These are phyloP conservation scores for Tetranychus truncatus DNA, from an alignment of 2,888 invertebrate species.

Conservation along the genomic window DNA sequence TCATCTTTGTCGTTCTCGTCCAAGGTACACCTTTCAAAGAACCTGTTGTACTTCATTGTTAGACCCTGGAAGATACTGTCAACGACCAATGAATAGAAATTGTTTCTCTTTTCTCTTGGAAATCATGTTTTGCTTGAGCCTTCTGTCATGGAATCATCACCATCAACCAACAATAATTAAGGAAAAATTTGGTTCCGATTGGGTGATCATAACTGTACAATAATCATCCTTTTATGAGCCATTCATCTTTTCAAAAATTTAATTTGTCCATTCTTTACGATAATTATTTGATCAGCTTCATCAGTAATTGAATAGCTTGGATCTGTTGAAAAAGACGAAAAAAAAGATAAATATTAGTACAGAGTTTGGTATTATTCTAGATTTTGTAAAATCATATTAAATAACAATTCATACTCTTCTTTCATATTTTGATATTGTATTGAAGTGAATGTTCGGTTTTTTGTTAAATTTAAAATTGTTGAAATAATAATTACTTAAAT, in stretches of 20 bases:
- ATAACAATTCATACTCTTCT: too few species aligned
- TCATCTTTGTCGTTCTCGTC: not conserved
- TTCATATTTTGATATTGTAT: too few species aligned
- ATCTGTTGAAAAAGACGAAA: too few species aligned
- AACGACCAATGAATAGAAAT: slow-evolving; percentile 1
- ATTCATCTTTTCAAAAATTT: not conserved
- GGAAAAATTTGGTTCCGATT: not conserved
- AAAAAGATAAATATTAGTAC: too few species aligned
- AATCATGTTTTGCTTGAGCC: not conserved
- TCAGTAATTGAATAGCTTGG: too few species aligned
- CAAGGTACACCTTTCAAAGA: not conserved
- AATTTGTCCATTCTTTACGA: not conserved
- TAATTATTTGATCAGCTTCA: not conserved
- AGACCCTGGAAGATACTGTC: not conserved
- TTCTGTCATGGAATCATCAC: not conserved
- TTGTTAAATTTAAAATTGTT: not conserved
- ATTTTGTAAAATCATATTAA: too few species aligned
- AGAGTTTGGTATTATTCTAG: too few species aligned
- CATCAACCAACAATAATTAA: not conserved
- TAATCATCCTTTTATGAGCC: not conserved
- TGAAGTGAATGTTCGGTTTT: not conserved
- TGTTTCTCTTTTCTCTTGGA: not conserved
- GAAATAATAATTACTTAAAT: not conserved
- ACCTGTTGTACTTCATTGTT: not conserved
- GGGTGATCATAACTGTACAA: not conserved